Evolutionary conservation across 2,888 invertebrate species (phyloP), one percentile per base, ranked within the genome.

Genomic region (Dicyrtomina minuta): DNA sequence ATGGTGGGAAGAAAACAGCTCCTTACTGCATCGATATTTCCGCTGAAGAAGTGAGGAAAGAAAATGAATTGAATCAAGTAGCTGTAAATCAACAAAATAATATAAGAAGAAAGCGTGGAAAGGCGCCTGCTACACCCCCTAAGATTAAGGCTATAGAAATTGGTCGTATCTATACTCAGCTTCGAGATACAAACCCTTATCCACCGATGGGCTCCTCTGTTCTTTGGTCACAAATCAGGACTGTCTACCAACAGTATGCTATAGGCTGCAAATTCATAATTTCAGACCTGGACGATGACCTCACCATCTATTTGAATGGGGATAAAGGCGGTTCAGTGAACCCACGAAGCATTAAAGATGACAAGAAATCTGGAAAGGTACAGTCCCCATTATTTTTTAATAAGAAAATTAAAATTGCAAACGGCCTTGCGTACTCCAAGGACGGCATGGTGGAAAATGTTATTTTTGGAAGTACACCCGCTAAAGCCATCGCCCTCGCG

Each of bases 191-290:
- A 2, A 13, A 26, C 3, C 62, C 62, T 15, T 62, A 62, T 27
- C 62, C 62, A 26, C 44, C 46, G 6, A 27, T 46, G 46, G 62
- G 62, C 8, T 24, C 26, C 17, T 44, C 49, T n/a, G 49, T 49
- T 5, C 17, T 62, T 5, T 62, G 62, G 62, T 62, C 62, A 6
- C 46, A 62, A 26, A 27, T 62, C 22, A 49, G 1, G 2, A 46
- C 4, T 1, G 26, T 26, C 15, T 8, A n/a, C 15, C 49, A 62
- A 26, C 62, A 62, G 27, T 62, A 24, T 26, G 33, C 62, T 1
- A 62, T 62, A 22, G 62, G 49, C 17, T 62, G 62, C 22, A 62
- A 62, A 27, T 44, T 62, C 26, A 26, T 62, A 2, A 26, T 62
- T 13, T 62, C 62, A 6, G 27, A 24, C 17, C 4, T 22, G 8